Conservation (phyloP, 2,797 vertebrate species). For the Macropodus opercularis region DNA sequence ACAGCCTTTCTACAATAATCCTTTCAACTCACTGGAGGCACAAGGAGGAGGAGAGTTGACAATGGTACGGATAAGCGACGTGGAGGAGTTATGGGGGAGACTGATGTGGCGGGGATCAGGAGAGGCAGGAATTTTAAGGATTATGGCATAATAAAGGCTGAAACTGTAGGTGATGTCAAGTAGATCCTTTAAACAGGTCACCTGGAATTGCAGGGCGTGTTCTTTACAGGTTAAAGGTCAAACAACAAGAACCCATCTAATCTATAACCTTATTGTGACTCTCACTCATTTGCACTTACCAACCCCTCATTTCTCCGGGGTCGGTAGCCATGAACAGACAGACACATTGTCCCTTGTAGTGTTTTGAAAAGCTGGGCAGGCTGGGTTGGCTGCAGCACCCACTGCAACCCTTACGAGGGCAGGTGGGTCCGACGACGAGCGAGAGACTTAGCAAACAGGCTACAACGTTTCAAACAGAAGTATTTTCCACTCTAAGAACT, state of each 20-base stretch:
- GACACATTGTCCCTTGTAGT: constrained; percentile 51
- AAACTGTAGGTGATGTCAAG: constrained; percentile 21
- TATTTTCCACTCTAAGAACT: not conserved
- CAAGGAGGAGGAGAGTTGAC: constrained; percentile 32
- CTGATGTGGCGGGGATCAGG: constrained; percentile 20
- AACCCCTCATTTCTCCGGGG: constrained; percentile 55
- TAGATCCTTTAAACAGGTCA: constrained; percentile 36
- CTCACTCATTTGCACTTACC: not conserved
- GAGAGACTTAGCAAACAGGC: constrained; percentile 29
- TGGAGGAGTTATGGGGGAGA: not conserved
- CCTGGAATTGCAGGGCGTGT: constrained; percentile 7
- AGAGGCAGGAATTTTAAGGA: constrained; percentile 35
- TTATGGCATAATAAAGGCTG: constrained; percentile 35
- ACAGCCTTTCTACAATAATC: constrained; percentile 70
- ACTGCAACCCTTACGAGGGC: too few relatives aligned
- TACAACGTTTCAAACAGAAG: constrained; percentile 17
- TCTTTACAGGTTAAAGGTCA: constrained; percentile 30
- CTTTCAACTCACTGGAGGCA: constrained; percentile 65
- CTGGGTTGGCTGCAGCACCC: too few relatives aligned
- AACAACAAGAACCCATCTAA: constrained; percentile 14
- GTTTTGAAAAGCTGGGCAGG: too few relatives aligned
- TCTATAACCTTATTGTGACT: not conserved
- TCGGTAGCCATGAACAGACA: constrained; percentile 59
- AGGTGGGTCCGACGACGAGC: too few relatives aligned
- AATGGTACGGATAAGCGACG: constrained; percentile 12